Percentiles rank a stretch among this genome's conserved stretches.
phyloP scores from a whole-genome alignment of 2,888 invertebrate species.

The Cosmia trapezina region DNA sequence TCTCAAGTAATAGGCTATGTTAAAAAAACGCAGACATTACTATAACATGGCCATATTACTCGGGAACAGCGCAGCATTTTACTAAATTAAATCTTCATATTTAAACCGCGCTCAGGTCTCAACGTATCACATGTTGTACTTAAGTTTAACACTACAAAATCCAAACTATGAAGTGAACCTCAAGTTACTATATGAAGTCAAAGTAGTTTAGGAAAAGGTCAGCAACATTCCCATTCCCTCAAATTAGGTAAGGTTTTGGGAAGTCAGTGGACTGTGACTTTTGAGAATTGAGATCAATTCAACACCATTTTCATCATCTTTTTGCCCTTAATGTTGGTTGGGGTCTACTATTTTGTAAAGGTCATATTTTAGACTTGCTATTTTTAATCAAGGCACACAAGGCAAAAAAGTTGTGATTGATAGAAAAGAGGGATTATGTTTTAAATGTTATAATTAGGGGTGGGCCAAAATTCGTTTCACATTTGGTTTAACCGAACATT shows the following conservation, averaged over 20 bases:
- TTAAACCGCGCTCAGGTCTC: no score
- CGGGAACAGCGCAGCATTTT: no score
- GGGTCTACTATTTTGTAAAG: neutral
- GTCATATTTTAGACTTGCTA: neutral
- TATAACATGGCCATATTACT: no score
- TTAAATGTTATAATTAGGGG: no score
- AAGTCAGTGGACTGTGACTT: slow-evolving; percentile 27
- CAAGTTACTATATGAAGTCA: slow-evolving; percentile 6
- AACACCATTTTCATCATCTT: neutral
- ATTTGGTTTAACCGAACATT: no score
- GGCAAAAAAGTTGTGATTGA: neutral
- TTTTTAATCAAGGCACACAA: neutral
- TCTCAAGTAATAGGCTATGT: no score
- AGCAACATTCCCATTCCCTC: slow-evolving; percentile 17
- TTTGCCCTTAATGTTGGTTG: neutral
- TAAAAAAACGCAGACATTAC: no score
- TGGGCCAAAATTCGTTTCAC: no score
- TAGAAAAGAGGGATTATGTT: neutral
- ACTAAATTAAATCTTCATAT: no score
- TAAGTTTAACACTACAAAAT: neutral
- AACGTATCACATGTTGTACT: no score
- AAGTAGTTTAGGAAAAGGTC: slow-evolving; percentile 21
- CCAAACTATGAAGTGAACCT: slow-evolving; percentile 11
- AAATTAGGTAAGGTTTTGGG: slow-evolving; percentile 11
- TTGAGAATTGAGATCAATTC: neutral